Conservation (phyloP, 2,888 invertebrate species). For the Ophion obscuratus region DNA sequence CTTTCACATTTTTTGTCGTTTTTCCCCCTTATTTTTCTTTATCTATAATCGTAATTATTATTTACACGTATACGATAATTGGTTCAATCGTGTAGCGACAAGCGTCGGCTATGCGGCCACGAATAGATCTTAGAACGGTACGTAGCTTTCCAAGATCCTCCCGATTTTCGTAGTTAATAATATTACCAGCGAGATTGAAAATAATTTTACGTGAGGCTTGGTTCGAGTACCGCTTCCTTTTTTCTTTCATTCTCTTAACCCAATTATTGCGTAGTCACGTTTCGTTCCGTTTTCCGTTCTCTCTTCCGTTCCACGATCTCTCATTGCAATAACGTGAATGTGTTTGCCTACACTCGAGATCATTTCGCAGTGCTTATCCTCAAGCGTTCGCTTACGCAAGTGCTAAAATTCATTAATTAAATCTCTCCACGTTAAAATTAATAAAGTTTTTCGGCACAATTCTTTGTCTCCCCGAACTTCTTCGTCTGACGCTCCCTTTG, state of each 20-base stretch:
- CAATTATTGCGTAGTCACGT: constrained; percentile 53
- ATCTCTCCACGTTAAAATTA: constrained; percentile 21
- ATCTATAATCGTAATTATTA: constrained; percentile 67
- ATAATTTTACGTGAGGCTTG: constrained; percentile 28
- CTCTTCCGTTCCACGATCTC: constrained; percentile 12
- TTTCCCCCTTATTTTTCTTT: constrained; percentile 22
- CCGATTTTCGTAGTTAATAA: constrained; percentile 6
- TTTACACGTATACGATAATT: constrained; percentile 74
- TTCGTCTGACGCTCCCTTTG: not conserved
- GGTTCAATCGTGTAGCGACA: constrained; percentile 63
- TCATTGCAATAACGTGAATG: constrained; percentile 44
- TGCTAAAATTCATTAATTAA: constrained; percentile 24
- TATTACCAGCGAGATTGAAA: constrained; percentile 4
- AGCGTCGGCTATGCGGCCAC: constrained; percentile 20
- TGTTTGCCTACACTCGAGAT: constrained; percentile 49
- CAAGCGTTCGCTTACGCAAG: constrained; percentile 21
- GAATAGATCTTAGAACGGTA: constrained; percentile 29
- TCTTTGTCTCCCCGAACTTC: not conserved
- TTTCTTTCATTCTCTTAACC: constrained; percentile 32
- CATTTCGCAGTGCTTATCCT: constrained; percentile 29
- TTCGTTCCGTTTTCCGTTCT: constrained; percentile 21
- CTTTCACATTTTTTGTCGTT: constrained; percentile 1
- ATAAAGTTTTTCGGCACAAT: constrained; percentile 13
- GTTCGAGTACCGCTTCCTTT: not conserved
- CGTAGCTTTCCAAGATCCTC: constrained; percentile 33